phyloP scores from a whole-genome alignment of 2,888 invertebrate species.

The Ichneumon xanthorius region DNA sequence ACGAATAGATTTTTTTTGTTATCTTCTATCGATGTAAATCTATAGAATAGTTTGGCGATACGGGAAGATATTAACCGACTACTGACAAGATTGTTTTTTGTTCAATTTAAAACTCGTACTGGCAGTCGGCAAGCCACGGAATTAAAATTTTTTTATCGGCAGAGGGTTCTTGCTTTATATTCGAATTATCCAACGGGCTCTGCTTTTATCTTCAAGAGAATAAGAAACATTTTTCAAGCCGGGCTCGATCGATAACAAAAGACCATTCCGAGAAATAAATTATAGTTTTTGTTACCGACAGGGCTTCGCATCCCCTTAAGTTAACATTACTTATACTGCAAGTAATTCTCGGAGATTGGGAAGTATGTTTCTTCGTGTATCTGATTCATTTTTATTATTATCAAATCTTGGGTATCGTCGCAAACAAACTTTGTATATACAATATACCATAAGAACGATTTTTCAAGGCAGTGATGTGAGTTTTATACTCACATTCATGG shows the following conservation, averaged over 20 bases:
- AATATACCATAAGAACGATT: conserved; percentile 2
- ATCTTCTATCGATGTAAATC: background rate
- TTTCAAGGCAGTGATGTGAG: conserved; percentile 13
- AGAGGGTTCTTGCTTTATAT: background rate
- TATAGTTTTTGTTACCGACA: no score
- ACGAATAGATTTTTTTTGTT: background rate
- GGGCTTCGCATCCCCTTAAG: background rate
- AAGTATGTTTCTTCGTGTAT: background rate
- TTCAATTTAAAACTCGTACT: background rate
- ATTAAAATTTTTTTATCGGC: background rate
- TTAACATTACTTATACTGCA: background rate
- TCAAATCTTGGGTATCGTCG: background rate
- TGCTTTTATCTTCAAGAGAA: background rate
- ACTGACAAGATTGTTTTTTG: background rate
- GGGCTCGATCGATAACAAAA: background rate
- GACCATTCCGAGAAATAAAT: background rate
- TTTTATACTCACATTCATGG: conserved; percentile 2
- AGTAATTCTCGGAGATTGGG: background rate
- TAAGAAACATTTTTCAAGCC: no score
- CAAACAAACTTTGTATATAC: conserved; percentile 11
- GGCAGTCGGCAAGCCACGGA: background rate
- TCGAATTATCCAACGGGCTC: background rate
- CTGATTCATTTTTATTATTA: background rate
- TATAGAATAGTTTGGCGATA: background rate
- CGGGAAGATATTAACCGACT: background rate